Conservation (phyloP, 2,113 vertebrate genomes). For the Ictalurus furcatus region DNA sequence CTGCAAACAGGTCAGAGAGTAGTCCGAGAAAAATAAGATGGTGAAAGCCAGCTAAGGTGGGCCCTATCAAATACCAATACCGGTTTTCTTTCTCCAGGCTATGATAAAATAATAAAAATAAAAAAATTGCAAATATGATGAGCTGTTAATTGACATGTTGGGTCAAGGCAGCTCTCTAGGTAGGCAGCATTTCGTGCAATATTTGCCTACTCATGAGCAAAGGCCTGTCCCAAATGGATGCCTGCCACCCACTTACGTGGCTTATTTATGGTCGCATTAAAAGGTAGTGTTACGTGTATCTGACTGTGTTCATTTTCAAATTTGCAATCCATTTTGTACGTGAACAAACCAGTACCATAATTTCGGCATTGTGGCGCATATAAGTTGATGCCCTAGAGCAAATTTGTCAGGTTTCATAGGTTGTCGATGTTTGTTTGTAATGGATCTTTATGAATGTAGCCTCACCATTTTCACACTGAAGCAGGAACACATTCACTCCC, state of each 20-base stretch:
- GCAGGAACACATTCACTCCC: neutral
- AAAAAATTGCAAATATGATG: neutral
- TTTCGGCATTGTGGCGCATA: neutral
- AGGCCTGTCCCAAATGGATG: neutral
- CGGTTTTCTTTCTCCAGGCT: neutral
- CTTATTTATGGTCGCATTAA: neutral
- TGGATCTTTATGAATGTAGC: neutral
- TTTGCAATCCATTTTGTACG: neutral
- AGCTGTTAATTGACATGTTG: neutral
- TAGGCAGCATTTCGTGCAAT: neutral
- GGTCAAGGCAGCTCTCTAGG: neutral
- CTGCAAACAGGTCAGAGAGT: slow-evolving; percentile 90
- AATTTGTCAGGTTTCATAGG: neutral
- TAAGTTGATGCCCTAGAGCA: neutral
- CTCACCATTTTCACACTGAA: neutral
- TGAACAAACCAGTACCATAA: neutral
- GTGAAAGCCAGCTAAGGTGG: neutral
- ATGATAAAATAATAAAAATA: neutral
- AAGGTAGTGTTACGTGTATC: neutral
- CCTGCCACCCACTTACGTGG: too few species aligned
- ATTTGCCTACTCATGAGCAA: neutral
- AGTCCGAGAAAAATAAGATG: slow-evolving; percentile 39
- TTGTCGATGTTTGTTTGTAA: neutral
- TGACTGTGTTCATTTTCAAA: neutral
- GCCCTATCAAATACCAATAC: neutral